These are phyloP conservation scores for Megaceryle torquata DNA, from an alignment of 2,113 vertebrate species.

Conservation along the genomic window DNA sequence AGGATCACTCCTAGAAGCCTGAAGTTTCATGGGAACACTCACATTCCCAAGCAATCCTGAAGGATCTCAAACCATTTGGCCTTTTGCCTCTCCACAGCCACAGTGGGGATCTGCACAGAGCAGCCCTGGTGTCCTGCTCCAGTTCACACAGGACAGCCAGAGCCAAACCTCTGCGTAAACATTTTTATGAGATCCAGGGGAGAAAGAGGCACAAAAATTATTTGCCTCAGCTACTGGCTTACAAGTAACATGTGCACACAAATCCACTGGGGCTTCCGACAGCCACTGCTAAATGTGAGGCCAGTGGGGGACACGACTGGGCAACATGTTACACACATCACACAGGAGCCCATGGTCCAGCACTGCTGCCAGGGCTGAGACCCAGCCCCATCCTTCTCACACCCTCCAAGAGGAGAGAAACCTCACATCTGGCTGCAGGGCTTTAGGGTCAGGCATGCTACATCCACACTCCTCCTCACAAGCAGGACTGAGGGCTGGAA, in stretches of 20 bases:
- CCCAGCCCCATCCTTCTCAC: neutral
- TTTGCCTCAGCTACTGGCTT: neutral
- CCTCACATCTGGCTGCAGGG: neutral
- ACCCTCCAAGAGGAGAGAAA: neutral
- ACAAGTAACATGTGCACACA: rapidly evolving
- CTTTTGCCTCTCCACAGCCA: neutral
- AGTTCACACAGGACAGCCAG: neutral
- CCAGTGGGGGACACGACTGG: neutral
- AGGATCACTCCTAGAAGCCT: neutral
- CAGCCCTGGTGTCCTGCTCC: neutral
- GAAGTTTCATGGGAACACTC: neutral
- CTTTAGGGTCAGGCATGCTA: neutral
- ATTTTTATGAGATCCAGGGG: neutral
- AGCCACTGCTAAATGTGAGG: neutral
- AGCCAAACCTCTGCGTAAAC: neutral
- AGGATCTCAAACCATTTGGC: neutral
- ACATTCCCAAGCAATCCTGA: neutral
- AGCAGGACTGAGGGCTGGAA: neutral
- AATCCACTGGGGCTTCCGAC: neutral
- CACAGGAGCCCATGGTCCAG: rapidly evolving
- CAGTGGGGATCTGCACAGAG: neutral
- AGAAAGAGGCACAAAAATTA: neutral
- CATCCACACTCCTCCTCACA: neutral
- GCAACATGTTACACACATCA: neutral
- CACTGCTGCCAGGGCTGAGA: rapidly evolving